Percentiles rank a stretch among this genome's conserved stretches.
phyloP scores from a whole-genome alignment of 2,797 vertebrate genomes.

The Lithobates sylvaticus region DNA sequence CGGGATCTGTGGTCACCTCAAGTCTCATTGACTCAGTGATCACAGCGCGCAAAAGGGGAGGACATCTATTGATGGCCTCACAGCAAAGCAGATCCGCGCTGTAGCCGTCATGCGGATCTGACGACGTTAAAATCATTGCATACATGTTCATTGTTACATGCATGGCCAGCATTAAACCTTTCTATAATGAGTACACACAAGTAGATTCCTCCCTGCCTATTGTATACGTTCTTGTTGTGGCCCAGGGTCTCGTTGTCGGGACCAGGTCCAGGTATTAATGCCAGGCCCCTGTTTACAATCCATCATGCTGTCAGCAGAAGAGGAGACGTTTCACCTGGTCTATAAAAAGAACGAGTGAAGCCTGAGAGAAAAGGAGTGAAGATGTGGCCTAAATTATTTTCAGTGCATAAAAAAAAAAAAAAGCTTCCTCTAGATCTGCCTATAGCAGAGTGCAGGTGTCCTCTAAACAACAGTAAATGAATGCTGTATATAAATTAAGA shows the following conservation, averaged over 20 bases:
- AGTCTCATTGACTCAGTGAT: no score
- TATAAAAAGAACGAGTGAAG: slow-evolving; percentile 38
- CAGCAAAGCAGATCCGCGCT: no score
- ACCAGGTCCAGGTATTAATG: background rate
- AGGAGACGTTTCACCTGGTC: slow-evolving; percentile 18
- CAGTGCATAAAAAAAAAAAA: background rate
- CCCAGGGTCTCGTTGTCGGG: background rate
- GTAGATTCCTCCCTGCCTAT: background rate
- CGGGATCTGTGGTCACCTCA: no score
- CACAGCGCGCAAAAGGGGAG: no score
- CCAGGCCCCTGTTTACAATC: background rate
- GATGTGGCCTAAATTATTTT: slow-evolving; percentile 49
- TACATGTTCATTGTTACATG: no score
- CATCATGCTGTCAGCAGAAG: slow-evolving; percentile 35
- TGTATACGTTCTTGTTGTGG: background rate
- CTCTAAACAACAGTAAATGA: no score
- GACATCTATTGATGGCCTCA: no score
- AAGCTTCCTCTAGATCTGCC: background rate
- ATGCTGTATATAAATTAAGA: no score
- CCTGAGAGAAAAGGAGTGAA: slow-evolving; percentile 4
- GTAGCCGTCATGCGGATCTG: no score
- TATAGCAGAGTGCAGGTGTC: background rate
- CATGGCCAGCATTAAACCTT: background rate
- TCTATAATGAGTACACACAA: background rate
- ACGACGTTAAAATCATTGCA: no score